Conservation (phyloP, 2,797 vertebrate species). For the Odontamblyopus rebecca region DNA sequence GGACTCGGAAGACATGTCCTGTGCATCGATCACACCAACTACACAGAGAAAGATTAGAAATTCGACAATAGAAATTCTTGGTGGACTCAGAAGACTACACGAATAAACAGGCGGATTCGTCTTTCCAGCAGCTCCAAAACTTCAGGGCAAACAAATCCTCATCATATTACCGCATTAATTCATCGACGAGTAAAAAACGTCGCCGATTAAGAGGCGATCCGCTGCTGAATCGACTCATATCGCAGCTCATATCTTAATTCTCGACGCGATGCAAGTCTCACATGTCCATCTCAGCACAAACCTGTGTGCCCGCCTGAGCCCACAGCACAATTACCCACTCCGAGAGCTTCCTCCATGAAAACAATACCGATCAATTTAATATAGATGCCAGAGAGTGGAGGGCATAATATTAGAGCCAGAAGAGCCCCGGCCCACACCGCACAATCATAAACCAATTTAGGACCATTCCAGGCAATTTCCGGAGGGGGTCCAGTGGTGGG, state of each 20-base stretch:
- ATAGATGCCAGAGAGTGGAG: constrained; percentile 78
- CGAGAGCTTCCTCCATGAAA: constrained; percentile 72
- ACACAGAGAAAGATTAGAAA: too few relatives aligned
- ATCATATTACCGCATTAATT: too few relatives aligned
- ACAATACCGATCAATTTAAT: constrained; percentile 82
- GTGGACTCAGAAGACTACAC: too few relatives aligned
- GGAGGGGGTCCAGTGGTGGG: constrained; percentile 80
- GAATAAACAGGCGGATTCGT: too few relatives aligned
- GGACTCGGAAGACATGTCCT: too few relatives aligned
- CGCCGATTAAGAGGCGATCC: too few relatives aligned
- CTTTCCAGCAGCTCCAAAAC: too few relatives aligned
- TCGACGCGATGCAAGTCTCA: not conserved
- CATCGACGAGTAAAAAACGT: too few relatives aligned
- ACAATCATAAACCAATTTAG: constrained; percentile 88
- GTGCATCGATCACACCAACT: too few relatives aligned
- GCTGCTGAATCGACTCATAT: not conserved
- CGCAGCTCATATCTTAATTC: not conserved
- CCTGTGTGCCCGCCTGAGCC: constrained; percentile 48
- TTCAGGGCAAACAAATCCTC: too few relatives aligned
- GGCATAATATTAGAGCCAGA: constrained; percentile 80
- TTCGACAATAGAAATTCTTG: too few relatives aligned
- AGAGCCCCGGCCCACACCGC: constrained; percentile 74
- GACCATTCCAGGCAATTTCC: constrained; percentile 85
- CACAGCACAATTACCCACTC: constrained; percentile 72
- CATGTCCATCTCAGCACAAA: constrained; percentile 31